Evolutionary conservation across 2,797 vertebrate genomes (phyloP).

Genomic region (Microctenopoma steveboyesi): DNA sequence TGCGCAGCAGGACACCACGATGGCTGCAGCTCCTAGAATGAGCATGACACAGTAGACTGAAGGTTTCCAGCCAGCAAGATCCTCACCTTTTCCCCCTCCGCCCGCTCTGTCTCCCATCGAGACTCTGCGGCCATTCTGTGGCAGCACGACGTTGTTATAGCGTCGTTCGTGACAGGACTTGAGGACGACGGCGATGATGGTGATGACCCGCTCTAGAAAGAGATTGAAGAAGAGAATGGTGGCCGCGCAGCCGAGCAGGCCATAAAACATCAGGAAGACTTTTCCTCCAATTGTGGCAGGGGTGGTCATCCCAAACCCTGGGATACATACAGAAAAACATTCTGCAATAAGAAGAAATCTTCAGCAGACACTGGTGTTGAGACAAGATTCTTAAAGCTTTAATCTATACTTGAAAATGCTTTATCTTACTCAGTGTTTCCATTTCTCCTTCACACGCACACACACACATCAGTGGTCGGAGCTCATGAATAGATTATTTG

Average conservation of each 20-base stretch:
- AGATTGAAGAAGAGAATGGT: slow-evolving; percentile 97
- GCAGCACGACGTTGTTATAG: slow-evolving; percentile 78
- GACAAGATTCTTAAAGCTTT: background rate
- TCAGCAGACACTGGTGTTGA: background rate
- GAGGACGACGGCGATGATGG: slow-evolving; percentile 89
- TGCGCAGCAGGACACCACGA: slow-evolving; percentile 92
- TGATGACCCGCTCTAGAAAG: slow-evolving; percentile 95
- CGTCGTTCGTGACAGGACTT: slow-evolving; percentile 88
- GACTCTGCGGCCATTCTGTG: slow-evolving; percentile 69
- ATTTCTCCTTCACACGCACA: background rate
- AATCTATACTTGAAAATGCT: background rate
- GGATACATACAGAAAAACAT: slow-evolving; percentile 38
- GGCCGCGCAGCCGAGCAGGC: slow-evolving; percentile 92
- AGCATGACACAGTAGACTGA: slow-evolving; percentile 95
- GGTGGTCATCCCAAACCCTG: slow-evolving; percentile 97
- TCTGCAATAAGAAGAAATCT: background rate
- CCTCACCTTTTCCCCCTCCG: slow-evolving; percentile 60
- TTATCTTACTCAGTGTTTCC: no score
- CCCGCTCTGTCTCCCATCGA: slow-evolving; percentile 53
- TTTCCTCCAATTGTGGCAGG: slow-evolving; percentile 92
- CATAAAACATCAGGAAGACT: slow-evolving; percentile 95
- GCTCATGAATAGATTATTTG: background rate
- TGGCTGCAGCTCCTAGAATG: slow-evolving; percentile 89
- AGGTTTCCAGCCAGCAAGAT: slow-evolving; percentile 91
- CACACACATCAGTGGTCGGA: background rate